Evolutionary conservation across 1,140 invertebrate genomes (phyloP), one percentile per base, ranked within the genome.

Genomic region (Harlomillsia oculata): DNA sequence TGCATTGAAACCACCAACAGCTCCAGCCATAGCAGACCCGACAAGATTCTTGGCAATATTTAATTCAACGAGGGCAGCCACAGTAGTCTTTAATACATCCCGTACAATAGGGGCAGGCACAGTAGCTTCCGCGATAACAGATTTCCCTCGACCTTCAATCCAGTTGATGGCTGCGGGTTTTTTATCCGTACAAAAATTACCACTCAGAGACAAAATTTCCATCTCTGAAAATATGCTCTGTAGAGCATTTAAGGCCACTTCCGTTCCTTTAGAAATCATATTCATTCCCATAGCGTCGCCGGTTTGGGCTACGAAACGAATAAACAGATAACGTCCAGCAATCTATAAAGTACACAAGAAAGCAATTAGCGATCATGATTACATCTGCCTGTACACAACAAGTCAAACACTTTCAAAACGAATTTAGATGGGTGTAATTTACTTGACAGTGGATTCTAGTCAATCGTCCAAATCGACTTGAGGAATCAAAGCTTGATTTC

Each of bases 281-380:
- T 99, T 99, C 97, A 99, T 99, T 28, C 97, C 97, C 97, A 99
- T 99, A 1, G 97, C 97, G 72, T 99, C 97, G 5, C 97, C 97
- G 4, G 96, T 99, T n/a, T 79, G 83, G 0, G 95, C 94, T 37
- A 87, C 82, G 74, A 99, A 99, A 60, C 97, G 78, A 29, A 99
- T 80, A 70, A 90, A 97, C 5, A 99, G 70, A 59, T 84, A 80
- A 44, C 87, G 79, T 0, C 93, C 94, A 49, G 89, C 89, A 52
- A 49, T 49, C 44, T 46, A n/a, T n/a, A n/a, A n/a, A n/a, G n/a
- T n/a, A n/a, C n/a, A n/a, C n/a, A n/a, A n/a, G n/a, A n/a, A n/a
- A n/a, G n/a, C n/a, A n/a, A n/a, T n/a, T n/a, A 46, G 32, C 25
- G 32, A 41, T 20, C 2, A 20, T 29, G n/a, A 20, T 2, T 1